Evolutionary conservation across 2,113 vertebrate species (phyloP), one percentile per base, ranked within the genome.

Genomic region (Zapus hudsonius): DNA sequence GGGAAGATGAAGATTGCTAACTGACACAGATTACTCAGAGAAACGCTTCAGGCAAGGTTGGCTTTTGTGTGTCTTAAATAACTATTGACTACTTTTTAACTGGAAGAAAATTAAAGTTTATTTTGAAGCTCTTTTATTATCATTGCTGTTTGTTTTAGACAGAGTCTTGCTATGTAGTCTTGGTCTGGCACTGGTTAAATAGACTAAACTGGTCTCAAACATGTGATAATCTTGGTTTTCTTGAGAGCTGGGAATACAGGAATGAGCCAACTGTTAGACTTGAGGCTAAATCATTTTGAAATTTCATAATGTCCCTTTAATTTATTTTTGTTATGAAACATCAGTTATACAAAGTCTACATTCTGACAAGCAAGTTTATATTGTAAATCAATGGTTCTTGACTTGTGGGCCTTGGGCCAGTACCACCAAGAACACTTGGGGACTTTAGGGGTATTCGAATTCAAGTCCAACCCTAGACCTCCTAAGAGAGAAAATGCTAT

Each of bases 41-140:
- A 19, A 42, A 52, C 0, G 61, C 36, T 74, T 57, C 16, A 0
- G 13, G 20, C 0, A 1, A 1, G 36, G 9, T 31, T 42, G n/a
- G 27, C 31, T 61, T 13, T 47, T 11, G 29, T 1, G 3, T 66
- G 19, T 52, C 47, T 89, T 67, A 80, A n/a, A n/a, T n/a, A n/a
- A 47, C 25, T 52, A 57, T 2, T 38, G 15, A 40, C n/a, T 52
- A 3, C 52, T 12, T 67, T 13, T 76, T 52, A 52, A 89, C 33
- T 67, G 11, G 81, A 61, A 47, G 38, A 31, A 61, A 84, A 52
- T 70, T 15, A 22, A 85, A 86, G 80, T 64, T 59, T 38, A 79
- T 44, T 69, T 36, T 89, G 29, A 84, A 7, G 5, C 31, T 33
- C 31, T 66, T 15, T 66, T 29, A 13, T 8, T 66, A 12, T 66